phyloP scores from a whole-genome alignment of 1,140 invertebrate species.

The Meloidogyne chitwoodi region DNA sequence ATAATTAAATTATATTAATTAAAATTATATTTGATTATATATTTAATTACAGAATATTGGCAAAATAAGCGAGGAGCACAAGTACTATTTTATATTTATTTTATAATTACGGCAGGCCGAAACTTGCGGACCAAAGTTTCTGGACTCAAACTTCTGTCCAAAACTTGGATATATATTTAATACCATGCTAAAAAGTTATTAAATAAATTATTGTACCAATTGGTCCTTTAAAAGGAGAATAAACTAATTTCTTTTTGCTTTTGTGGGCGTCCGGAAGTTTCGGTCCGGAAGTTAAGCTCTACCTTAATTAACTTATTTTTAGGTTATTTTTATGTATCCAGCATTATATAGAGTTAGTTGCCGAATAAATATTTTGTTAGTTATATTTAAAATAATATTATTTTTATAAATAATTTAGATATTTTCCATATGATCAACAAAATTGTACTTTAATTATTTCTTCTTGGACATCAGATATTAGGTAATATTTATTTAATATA shows the following conservation, averaged over 20 bases:
- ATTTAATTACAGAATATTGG: conserved; percentile 52
- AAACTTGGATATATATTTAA: too few species aligned
- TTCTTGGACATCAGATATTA: conserved; percentile 55
- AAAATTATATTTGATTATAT: neutral
- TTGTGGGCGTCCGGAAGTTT: too few species aligned
- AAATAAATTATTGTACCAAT: too few species aligned
- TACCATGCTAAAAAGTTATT: too few species aligned
- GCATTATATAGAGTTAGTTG: conserved; percentile 56
- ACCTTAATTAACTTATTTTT: too few species aligned
- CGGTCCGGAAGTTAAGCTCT: too few species aligned
- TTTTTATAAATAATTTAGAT: conserved; percentile 30
- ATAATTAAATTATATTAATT: neutral
- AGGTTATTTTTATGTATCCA: conserved; percentile 59
- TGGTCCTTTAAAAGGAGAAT: too few species aligned
- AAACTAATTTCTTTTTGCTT: too few species aligned
- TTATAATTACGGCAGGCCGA: too few species aligned
- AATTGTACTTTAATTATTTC: conserved; percentile 58
- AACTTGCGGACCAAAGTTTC: too few species aligned
- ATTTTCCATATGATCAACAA: conserved; percentile 57
- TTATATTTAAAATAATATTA: conserved; percentile 16
- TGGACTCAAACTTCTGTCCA: too few species aligned
- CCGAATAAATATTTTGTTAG: conserved; percentile 52
- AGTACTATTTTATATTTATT: neutral
- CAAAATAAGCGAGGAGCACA: conserved; percentile 51
- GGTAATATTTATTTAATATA: neutral